Evolutionary conservation across 2,113 vertebrate species (phyloP).

Genomic region (Centropristis striata): DNA sequence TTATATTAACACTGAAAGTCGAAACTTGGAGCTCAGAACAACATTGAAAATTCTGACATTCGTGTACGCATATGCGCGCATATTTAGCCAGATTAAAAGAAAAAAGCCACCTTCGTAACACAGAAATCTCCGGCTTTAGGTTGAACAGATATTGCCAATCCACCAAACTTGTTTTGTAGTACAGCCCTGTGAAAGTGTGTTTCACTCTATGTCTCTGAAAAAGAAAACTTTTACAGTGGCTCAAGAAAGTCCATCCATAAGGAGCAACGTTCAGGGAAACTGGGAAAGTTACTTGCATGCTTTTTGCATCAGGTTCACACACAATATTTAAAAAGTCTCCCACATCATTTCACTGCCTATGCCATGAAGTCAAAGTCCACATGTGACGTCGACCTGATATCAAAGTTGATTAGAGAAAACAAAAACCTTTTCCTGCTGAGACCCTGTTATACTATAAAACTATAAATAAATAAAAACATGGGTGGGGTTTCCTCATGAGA

Average conservation of each 20-base stretch:
- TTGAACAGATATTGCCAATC: too few relatives aligned
- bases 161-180: too few relatives aligned
- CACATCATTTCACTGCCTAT: neutral
- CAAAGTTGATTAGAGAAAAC: constrained; percentile 12
- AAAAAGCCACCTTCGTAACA: too few relatives aligned
- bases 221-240: neutral
- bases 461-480: constrained; percentile 2
- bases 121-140: too few relatives aligned
- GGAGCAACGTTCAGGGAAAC: neutral
- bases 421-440: constrained; percentile 24
- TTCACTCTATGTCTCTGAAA: neutral
- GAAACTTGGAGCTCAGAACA: too few relatives aligned
- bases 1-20: too few relatives aligned
- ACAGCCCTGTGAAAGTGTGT: neutral
- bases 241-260: neutral
- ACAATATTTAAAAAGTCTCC: neutral
- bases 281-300: neutral
- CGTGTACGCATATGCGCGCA: too few relatives aligned
- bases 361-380: constrained; percentile 4
- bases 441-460: too few relatives aligned
- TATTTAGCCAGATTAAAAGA: too few relatives aligned
- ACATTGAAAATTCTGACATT: too few relatives aligned
- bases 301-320: neutral
- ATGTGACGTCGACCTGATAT: neutral
- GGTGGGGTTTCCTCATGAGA: constrained; percentile 25